A percentile compares a stretch with the other conserved stretches of the same genome.
phyloP scores from a whole-genome alignment of 1,140 invertebrate species.

The Drosophila azteca region DNA sequence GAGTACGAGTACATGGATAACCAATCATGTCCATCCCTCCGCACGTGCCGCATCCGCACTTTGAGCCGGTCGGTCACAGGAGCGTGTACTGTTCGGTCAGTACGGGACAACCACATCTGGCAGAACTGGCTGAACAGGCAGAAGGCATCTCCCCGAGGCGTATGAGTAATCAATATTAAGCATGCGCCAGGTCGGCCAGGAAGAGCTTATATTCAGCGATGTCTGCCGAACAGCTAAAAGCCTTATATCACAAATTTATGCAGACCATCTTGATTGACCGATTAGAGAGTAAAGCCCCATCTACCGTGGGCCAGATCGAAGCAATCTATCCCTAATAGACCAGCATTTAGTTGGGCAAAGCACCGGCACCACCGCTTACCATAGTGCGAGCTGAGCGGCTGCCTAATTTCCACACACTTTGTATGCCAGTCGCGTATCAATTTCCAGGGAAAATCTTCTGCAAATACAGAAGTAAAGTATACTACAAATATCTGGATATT shows the following conservation, averaged over 20 bases:
- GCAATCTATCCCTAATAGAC: neutral
- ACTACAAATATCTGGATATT: conserved; percentile 9
- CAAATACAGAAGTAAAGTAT: conserved; percentile 39
- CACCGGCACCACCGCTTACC: neutral
- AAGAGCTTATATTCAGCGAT: conserved; percentile 25
- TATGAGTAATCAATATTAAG: conserved; percentile 44
- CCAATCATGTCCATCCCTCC: conserved; percentile 41
- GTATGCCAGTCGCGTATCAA: conserved; percentile 63
- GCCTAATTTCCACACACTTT: conserved; percentile 49
- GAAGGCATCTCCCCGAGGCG: conserved; percentile 6
- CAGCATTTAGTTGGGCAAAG: neutral
- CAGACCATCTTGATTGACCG: conserved; percentile 47
- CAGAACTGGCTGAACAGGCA: conserved; percentile 27
- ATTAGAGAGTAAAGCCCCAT: conserved; percentile 27
- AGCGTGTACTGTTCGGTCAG: neutral
- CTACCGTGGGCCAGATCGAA: conserved; percentile 7
- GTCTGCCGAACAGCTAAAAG: conserved; percentile 32
- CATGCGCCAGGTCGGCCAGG: conserved; percentile 34
- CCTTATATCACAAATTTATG: conserved; percentile 45
- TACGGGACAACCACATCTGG: conserved; percentile 30
- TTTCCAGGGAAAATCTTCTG: conserved; percentile 53
- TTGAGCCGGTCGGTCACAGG: too few relatives aligned
- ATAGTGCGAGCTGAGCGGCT: conserved; percentile 10
- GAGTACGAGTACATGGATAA: conserved; percentile 10
- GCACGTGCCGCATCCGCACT: conserved; percentile 1